Base-by-base conservation (phyloP, 2,797 vertebrate species). In the Scolopax rusticola region DNA sequence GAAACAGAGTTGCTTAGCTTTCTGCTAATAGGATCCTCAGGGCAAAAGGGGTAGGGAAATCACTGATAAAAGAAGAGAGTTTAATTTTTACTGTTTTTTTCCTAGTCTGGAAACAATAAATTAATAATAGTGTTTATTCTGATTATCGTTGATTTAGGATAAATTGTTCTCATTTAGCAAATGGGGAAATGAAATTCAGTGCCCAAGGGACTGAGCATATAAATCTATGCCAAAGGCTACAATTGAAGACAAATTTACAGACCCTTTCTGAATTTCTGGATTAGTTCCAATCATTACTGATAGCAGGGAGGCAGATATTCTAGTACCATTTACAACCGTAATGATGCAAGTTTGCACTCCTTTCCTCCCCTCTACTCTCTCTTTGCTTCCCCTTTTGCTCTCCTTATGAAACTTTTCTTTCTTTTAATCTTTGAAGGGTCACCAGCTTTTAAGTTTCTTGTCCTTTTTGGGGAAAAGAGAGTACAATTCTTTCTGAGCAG, bases 11-110 rank as follows among this genome's bases (percentile, higher is more conserved):
- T 88, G 81, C 94, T 97, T 94, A 96, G 93, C 84, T 97, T 88
- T 97, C 94, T 92, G 89, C 95, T 98, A 97, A 97, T 97, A 97
- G 97, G 97, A 97, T 98, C 95, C 97, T 98, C 95, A 90, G 97
- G 97, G 97, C 96, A 95, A 97, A 97, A 97, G 92, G 82, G 90
- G 51, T 88, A 60, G 76, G 65, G 61, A 81, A 89, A 80, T 51
- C 86, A 93, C 90, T 92, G 84, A 93, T 94, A 96, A 95, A 97
- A 96, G 89, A 36, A 87, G 75, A 88, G 91, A 87, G 68, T 25
- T 59, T 84, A 50, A 41, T 77, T 90, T 90, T 68, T 85, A 73
- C 92, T 95, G 32, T n/a, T 86, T 94, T 59, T 94, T 92, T 71
- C 61, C 81, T 86, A 91, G 90, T 79, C 74, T 84, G 87, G 95